Evolutionary conservation across 2,113 vertebrate genomes (phyloP).

Genomic region (Amia ocellicauda): DNA sequence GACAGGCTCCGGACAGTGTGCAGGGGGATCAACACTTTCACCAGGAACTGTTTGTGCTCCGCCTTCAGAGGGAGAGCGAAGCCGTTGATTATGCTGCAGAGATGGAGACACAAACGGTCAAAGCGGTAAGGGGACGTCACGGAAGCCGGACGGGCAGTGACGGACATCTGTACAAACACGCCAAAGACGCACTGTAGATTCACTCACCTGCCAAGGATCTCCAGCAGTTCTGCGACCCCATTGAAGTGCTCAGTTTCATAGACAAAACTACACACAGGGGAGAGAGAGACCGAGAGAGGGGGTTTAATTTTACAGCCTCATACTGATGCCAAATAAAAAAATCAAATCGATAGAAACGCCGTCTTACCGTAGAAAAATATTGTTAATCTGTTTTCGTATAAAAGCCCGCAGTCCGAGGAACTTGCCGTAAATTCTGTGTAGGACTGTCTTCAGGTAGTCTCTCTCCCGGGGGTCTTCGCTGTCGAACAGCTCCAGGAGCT

Average conservation of each 20-base stretch:
- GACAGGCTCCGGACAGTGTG: conserved; percentile 97
- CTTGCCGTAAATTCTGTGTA: conserved; percentile 99
- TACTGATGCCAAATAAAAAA: too few species aligned
- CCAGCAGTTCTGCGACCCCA: conserved; percentile 97
- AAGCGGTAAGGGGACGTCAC: background rate
- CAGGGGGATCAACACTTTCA: conserved; percentile 97
- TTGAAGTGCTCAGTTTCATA: conserved; percentile 99
- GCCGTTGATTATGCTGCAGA: conserved; percentile 96
- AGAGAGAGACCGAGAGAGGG: conserved; percentile 12
- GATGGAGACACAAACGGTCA: background rate
- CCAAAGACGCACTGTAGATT: background rate
- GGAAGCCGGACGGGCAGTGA: too few species aligned
- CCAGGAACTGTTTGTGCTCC: conserved; percentile 98
- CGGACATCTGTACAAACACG: too few species aligned
- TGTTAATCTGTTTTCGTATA: conserved; percentile 99
- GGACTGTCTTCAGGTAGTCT: conserved; percentile 98
- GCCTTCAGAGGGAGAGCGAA: conserved; percentile 98
- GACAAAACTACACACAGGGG: conserved; percentile 83
- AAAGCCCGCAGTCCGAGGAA: conserved; percentile 99
- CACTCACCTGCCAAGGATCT: conserved; percentile 97
- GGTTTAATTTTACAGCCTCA: too few species aligned
- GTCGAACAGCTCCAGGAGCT: conserved; percentile 98
- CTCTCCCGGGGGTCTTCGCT: conserved; percentile 97
- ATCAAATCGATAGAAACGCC: background rate
- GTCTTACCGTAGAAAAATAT: conserved; percentile 99